phyloP scores from a whole-genome alignment of 2,113 vertebrate genomes.

The Gymnobelideus leadbeateri region DNA sequence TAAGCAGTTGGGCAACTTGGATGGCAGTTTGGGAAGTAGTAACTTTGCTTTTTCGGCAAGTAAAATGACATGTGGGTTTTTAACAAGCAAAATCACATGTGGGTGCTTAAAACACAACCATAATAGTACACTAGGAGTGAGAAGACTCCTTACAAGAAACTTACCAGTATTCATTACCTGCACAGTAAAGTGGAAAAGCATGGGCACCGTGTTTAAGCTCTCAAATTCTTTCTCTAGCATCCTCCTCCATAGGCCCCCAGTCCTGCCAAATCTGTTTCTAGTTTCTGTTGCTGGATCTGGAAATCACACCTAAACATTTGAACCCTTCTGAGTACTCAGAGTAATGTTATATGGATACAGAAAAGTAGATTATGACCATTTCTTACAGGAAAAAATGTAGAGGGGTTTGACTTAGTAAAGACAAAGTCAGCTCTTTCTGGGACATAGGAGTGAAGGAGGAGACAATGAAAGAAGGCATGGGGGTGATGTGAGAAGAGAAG shows the following conservation, averaged over 20 bases:
- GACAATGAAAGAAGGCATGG: neutral
- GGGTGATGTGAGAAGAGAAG: neutral
- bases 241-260: conserved; percentile 34
- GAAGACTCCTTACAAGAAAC: neutral
- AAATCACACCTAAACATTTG: neutral
- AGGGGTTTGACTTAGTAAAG: neutral
- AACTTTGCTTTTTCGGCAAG: neutral
- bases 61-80: neutral
- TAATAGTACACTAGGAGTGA: neutral
- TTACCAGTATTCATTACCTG: conserved; percentile 45
- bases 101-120: neutral
- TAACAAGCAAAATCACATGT: neutral
- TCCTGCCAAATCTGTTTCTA: conserved; percentile 54
- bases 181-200: conserved; percentile 40
- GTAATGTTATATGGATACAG: neutral
- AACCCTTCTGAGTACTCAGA: neutral
- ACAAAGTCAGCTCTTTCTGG: neutral
- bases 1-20: conserved; percentile 35
- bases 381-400: neutral
- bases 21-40: neutral
- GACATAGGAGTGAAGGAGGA: neutral
- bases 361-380: neutral
- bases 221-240: conserved; percentile 56
- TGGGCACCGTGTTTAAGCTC: conserved; percentile 41
- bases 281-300: conserved; percentile 57